phyloP scores from a whole-genome alignment of 1,140 invertebrate species.

The Hesperophylax magnus region DNA sequence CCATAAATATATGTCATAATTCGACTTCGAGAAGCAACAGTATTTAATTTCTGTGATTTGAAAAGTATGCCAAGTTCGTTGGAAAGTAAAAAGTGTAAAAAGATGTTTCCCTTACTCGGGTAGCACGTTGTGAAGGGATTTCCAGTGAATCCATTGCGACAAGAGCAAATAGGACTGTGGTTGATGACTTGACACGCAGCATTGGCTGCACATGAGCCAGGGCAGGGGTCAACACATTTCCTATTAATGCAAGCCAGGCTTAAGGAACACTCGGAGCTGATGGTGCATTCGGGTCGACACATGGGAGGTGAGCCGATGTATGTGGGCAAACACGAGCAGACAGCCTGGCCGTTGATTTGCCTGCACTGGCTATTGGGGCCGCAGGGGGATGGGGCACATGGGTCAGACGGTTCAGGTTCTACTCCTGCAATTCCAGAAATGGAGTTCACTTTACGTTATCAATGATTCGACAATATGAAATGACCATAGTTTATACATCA shows the following conservation, averaged over 20 bases:
- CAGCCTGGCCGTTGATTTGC: conserved; percentile 67
- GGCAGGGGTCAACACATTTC: conserved; percentile 79
- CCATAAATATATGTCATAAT: no score
- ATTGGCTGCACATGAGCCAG: conserved; percentile 74
- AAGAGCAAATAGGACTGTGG: conserved; percentile 83
- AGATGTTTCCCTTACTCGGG: conserved; percentile 63
- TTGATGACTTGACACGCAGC: conserved; percentile 77
- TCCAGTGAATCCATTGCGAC: conserved; percentile 77
- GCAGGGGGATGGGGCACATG: conserved; percentile 80
- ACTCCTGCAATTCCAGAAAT: not conserved
- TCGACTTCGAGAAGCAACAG: no score
- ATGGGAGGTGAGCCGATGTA: conserved; percentile 77
- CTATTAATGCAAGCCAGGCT: conserved; percentile 76
- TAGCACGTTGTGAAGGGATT: conserved; percentile 73
- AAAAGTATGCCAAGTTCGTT: no score
- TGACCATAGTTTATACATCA: not conserved
- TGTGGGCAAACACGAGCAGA: conserved; percentile 75
- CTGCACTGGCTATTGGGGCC: conserved; percentile 79
- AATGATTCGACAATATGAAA: no score
- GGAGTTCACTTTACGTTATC: no score
- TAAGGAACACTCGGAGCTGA: conserved; percentile 76
- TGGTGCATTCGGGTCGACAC: conserved; percentile 78
- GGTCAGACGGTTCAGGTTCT: conserved; percentile 63
- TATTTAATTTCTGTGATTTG: no score
- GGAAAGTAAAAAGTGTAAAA: no score